These are phyloP conservation scores for Dermolepida albohirtum DNA, from an alignment of 2,888 invertebrate genomes.

Conservation along the genomic window DNA sequence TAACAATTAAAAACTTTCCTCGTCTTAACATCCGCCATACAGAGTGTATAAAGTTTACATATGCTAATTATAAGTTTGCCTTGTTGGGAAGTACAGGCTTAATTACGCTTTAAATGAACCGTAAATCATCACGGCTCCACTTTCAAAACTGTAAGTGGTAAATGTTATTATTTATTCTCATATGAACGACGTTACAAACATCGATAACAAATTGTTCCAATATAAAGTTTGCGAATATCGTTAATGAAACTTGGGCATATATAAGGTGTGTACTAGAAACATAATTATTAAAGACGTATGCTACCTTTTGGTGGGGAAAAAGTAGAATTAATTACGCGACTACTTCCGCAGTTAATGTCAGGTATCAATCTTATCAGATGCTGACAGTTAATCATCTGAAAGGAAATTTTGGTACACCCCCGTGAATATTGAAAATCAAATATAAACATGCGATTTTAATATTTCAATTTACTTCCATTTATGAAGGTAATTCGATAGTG, in stretches of 20 bases:
- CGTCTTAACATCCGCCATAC: constrained; percentile 57
- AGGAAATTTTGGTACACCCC: too few species aligned
- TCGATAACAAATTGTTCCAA: constrained; percentile 15
- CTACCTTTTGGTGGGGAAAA: too few species aligned
- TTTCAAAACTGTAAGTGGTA: constrained; percentile 38
- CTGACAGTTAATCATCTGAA: too few species aligned
- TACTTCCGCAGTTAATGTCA: too few species aligned
- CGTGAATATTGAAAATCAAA: too few species aligned
- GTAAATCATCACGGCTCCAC: constrained; percentile 42
- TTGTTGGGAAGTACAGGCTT: constrained; percentile 62
- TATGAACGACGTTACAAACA: constrained; percentile 27
- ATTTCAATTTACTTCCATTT: too few species aligned
- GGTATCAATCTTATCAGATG: too few species aligned
- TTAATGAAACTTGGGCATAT: constrained; percentile 17
- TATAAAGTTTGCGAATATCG: constrained; percentile 8
- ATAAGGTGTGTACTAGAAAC: neutral
- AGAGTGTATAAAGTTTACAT: constrained; percentile 64
- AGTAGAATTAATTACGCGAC: too few species aligned
- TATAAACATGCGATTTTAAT: too few species aligned
- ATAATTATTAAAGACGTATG: too few species aligned
- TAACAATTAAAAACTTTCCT: constrained; percentile 56
- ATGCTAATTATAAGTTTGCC: constrained; percentile 65
- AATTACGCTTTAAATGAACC: constrained; percentile 60
- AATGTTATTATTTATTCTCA: constrained; percentile 31
- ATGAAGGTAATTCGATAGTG: too few species aligned